A percentile compares a stretch with the other conserved stretches of the same genome.
Evolutionary conservation across 2,113 vertebrate genomes (phyloP).

Genomic region (Melanostigma gelatinosum): DNA sequence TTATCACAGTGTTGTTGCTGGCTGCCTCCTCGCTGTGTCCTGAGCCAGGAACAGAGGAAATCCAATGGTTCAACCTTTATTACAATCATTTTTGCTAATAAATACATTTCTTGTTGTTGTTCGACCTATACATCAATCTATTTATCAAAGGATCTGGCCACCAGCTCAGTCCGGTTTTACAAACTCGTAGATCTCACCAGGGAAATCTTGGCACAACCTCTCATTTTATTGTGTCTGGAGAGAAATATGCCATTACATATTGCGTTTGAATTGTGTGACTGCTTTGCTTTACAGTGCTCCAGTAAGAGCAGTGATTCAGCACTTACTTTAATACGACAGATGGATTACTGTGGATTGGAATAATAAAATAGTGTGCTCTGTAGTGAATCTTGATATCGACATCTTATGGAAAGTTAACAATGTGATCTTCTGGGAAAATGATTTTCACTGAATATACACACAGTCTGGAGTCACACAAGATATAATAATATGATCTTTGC

Average conservation of each 20-base stretch:
- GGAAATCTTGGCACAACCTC: background rate
- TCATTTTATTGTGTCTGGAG: conserved; percentile 6
- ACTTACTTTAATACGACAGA: conserved; percentile 15
- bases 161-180: background rate
- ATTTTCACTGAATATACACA: background rate
- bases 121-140: conserved; percentile 21
- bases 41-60: conserved; percentile 38
- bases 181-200: background rate
- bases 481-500: background rate
- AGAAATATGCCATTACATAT: conserved; percentile 20
- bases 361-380: conserved; percentile 22
- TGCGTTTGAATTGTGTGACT: conserved; percentile 16
- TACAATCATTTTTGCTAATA: conserved; percentile 52
- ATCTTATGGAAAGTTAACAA: background rate
- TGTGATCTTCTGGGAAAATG: background rate
- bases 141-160: conserved; percentile 36
- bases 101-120: conserved; percentile 29
- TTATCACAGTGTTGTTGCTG: conserved; percentile 60
- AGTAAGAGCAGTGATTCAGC: conserved; percentile 21
- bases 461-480: background rate
- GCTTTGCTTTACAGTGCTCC: conserved; percentile 9
- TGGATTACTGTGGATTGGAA: conserved; percentile 26
- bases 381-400: conserved; percentile 13
- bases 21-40: conserved; percentile 14
- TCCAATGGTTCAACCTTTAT: conserved; percentile 50